Conservation (phyloP, 2,113 vertebrate species). For the Lichenostomus cassidix region DNA sequence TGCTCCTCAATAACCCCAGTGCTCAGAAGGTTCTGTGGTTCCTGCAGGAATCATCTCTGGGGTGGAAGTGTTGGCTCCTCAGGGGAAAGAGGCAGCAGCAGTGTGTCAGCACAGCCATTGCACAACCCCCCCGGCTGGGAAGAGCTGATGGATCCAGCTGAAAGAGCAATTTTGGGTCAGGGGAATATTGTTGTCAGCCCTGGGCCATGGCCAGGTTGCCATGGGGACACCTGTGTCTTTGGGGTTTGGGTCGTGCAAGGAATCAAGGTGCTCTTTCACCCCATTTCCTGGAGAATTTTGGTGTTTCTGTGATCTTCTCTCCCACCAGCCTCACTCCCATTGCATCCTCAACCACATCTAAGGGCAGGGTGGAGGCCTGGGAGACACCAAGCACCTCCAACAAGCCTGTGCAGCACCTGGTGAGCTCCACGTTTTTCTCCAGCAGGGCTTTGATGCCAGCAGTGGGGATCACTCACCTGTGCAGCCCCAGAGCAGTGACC, state of each 20-base stretch:
- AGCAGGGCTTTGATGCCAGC: not conserved
- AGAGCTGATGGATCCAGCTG: not conserved
- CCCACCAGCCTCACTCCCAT: not conserved
- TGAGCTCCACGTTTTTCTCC: not conserved
- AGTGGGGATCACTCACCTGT: not conserved
- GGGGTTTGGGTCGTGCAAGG: not conserved
- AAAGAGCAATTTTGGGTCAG: not conserved
- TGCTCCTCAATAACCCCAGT: not conserved
- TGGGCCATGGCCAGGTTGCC: not conserved
- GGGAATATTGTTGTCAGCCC: not conserved
- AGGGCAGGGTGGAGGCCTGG: not conserved
- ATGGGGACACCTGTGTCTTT: not conserved
- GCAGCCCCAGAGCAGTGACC: not conserved
- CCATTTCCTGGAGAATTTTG: not conserved
- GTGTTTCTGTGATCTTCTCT: not conserved
- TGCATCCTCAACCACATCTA: not conserved
- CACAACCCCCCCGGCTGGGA: not conserved
- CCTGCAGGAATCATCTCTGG: not conserved
- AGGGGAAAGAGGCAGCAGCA: not conserved
- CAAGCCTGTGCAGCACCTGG: not conserved
- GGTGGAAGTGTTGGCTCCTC: not conserved
- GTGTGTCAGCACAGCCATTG: not conserved
- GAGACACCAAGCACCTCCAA: not conserved
- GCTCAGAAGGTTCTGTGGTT: not conserved
- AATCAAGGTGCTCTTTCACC: not conserved